Evolutionary conservation across 2,797 vertebrate species (phyloP), one percentile per base, ranked within the genome.

Genomic region (Darevskia nairensis): DNA sequence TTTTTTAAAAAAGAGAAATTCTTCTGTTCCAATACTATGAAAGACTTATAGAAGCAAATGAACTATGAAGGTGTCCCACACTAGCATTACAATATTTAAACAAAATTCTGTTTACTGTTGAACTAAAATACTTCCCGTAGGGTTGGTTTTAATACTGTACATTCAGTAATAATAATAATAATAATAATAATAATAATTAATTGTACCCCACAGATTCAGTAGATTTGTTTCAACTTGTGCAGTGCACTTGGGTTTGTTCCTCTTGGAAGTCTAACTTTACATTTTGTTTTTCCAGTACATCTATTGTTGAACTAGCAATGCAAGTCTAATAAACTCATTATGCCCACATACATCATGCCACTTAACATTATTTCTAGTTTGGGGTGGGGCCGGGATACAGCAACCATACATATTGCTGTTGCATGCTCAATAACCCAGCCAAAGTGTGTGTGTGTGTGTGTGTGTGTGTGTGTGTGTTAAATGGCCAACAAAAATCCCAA

Each of bases 221-320:
- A n/a, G 35, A 5, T 11, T 74, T 83, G 29, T 44, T 88, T 80
- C 35, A 80, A 17, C n/a, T 89, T 85, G 77, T 75, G 35, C 8
- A 66, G 23, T 74, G 69, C 8, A 44, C 17, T 64, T 32, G 41
- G 27, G 4, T 35, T 64, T 84, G 41, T 55, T 3, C 5, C 71
- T 39, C 23, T 91, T 25, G 2, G 6, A 82, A 64, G 21, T 29
- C 39, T 81, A 0, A 0, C 64, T 91, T 84, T 61, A 6, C 0
- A 1, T 39, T 66, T 79, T 88, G 1, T 83, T 85, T 90, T 93
- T 25, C 83, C 21, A 82, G 82, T 27, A 17, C 8, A 64, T 44
- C 72, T 76, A 85, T 86, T 2, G 0, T 80, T 84, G 23, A 91
- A 41, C 77, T 50, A 1, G 39, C 1, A 71, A 5, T 50, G 13